Percentiles rank a stretch among this genome's conserved stretches.
phyloP scores from a whole-genome alignment of 2,797 vertebrate species.

The Acrossocheilus wenchowensis region DNA sequence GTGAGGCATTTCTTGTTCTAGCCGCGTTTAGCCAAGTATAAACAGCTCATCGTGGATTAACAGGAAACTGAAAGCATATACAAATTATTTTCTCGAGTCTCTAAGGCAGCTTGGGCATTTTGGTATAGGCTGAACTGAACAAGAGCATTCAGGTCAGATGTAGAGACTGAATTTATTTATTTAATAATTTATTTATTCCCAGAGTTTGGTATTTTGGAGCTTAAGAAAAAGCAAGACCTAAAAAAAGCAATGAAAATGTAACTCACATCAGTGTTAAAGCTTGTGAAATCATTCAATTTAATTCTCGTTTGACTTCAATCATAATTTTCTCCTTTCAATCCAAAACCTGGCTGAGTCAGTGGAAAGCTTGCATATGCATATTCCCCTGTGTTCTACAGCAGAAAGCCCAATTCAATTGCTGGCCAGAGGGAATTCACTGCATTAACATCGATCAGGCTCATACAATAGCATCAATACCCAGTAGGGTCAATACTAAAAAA shows the following conservation, averaged over 20 bases:
- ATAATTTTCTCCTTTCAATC: conserved; percentile 1
- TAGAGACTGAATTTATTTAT: background rate
- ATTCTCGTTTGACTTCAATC: background rate
- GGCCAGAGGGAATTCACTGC: conserved; percentile 47
- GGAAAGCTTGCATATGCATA: conserved; percentile 26
- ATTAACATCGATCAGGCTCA: conserved; percentile 54
- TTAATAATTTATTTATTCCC: background rate
- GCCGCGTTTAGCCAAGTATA: background rate
- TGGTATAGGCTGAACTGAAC: background rate
- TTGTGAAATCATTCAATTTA: background rate
- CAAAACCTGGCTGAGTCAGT: background rate
- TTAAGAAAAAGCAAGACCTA: background rate
- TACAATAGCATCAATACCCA: conserved; percentile 41
- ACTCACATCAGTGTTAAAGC: background rate
- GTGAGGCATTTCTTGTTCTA: background rate
- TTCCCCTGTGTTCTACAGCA: conserved; percentile 16
- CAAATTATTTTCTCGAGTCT: background rate
- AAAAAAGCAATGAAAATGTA: background rate
- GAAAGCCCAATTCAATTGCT: conserved; percentile 16
- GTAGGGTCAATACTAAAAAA: conserved; percentile 38
- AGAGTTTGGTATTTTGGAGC: background rate
- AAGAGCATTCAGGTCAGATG: background rate
- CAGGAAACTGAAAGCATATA: background rate
- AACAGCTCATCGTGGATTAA: background rate
- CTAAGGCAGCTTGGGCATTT: background rate